Conservation (phyloP, 2,797 vertebrate species). For the Pampus argenteus region DNA sequence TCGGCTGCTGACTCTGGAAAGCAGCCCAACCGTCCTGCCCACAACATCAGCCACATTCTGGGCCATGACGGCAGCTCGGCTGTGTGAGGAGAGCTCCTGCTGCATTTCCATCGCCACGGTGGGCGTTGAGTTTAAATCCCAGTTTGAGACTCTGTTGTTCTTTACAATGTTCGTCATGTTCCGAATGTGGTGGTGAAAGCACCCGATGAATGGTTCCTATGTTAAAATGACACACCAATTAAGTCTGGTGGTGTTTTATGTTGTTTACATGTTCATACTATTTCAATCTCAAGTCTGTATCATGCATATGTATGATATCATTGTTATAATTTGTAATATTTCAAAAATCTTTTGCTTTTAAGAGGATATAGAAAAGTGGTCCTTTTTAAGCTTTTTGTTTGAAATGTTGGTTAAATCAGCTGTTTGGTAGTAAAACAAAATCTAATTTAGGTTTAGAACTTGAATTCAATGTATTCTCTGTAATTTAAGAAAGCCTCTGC, state of each 20-base stretch:
- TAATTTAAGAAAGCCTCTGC: conserved; percentile 67
- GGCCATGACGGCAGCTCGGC: conserved; percentile 98
- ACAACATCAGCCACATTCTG: conserved; percentile 99
- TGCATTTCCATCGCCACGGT: conserved; percentile 4
- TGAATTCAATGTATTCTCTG: conserved; percentile 55
- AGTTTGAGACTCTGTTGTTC: not conserved
- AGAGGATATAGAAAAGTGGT: conserved; percentile 15
- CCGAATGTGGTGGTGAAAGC: conserved; percentile 26
- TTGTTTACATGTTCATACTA: conserved; percentile 57
- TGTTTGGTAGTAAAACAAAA: conserved; percentile 47
- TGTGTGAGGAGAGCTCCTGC: conserved; percentile 80
- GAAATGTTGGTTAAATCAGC: conserved; percentile 55
- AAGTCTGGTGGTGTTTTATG: conserved; percentile 27
- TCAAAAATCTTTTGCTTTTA: conserved; percentile 33
- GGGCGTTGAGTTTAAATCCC: conserved; percentile 12
- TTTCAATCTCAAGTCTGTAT: conserved; percentile 34
- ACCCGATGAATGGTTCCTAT: conserved; percentile 18
- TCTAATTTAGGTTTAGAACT: conserved; percentile 57
- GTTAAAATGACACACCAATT: conserved; percentile 5
- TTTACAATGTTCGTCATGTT: conserved; percentile 8
- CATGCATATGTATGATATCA: conserved; percentile 34
- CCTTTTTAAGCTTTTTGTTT: conserved; percentile 27
- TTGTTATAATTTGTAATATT: conserved; percentile 48
- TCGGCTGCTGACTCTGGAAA: conserved; percentile 94
- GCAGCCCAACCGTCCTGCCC: conserved; percentile 96